phyloP scores from a whole-genome alignment of 2,797 vertebrate species.

The Nyctalus aviator region DNA sequence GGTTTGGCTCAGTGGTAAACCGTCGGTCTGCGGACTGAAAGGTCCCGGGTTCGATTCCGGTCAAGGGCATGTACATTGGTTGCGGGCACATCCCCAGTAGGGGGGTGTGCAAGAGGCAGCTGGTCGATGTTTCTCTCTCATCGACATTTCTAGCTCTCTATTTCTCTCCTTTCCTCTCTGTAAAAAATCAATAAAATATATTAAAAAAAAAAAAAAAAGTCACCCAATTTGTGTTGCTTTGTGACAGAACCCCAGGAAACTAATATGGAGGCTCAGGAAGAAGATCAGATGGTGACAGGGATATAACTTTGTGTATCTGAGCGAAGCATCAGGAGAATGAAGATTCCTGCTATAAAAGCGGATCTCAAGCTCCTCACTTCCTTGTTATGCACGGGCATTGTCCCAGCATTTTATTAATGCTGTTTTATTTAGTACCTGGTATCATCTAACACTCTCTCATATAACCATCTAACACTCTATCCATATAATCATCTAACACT shows the following conservation, averaged over 20 bases:
- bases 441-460: background rate
- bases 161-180: too few species aligned
- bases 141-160: too few species aligned
- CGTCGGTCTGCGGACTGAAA: too few species aligned
- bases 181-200: too few species aligned
- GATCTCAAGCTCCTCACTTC: background rate
- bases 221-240: too few species aligned
- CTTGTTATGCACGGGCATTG: background rate
- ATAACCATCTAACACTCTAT: background rate
- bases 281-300: background rate
- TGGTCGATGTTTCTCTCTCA: too few species aligned
- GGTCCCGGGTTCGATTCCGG: too few species aligned
- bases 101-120: too few species aligned
- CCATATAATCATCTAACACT: background rate
- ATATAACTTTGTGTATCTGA: background rate
- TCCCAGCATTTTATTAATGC: background rate
- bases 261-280: background rate
- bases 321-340: background rate
- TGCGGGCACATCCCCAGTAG: too few species aligned
- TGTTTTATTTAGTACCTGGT: background rate
- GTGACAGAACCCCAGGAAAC: background rate
- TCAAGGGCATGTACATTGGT: too few species aligned
- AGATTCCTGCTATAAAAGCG: background rate
- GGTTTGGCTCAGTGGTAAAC: too few species aligned
- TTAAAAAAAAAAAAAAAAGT: too few species aligned